phyloP scores from a whole-genome alignment of 1,140 invertebrate species.

The Drosophila nigrodunni region DNA sequence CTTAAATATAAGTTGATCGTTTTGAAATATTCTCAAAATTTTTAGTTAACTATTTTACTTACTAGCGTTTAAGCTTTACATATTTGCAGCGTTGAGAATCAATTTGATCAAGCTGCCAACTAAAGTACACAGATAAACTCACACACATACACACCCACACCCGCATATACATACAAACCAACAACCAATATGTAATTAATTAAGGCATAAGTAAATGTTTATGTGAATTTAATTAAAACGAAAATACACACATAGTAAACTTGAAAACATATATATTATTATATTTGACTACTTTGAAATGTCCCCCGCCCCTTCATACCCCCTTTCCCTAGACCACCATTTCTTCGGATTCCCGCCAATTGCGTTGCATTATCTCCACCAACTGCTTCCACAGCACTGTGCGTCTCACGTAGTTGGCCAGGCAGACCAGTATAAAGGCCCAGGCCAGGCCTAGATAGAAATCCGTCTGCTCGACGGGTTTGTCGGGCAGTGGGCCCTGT shows the following conservation, averaged over 20 bases:
- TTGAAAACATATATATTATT: slow-evolving; percentile 8
- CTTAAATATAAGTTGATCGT: slow-evolving; percentile 29
- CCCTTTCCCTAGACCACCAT: slow-evolving; percentile 60
- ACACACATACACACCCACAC: not conserved
- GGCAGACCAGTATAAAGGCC: slow-evolving; percentile 93
- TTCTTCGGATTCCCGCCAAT: slow-evolving; percentile 95
- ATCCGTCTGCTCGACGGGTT: slow-evolving; percentile 86
- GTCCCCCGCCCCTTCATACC: not conserved
- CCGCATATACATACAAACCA: slow-evolving; percentile 33
- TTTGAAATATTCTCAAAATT: slow-evolving; percentile 42
- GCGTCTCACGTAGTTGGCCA: slow-evolving; percentile 90
- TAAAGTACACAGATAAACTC: slow-evolving; percentile 9
- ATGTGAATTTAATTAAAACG: slow-evolving; percentile 79
- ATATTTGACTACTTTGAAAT: slow-evolving; percentile 17
- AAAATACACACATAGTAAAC: slow-evolving; percentile 68
- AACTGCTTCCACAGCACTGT: slow-evolving; percentile 92
- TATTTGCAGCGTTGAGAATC: slow-evolving; percentile 33
- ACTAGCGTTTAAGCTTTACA: slow-evolving; percentile 54
- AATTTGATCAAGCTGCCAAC: slow-evolving; percentile 31
- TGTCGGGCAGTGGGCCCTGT: slow-evolving; percentile 85
- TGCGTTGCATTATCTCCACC: slow-evolving; percentile 93
- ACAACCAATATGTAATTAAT: slow-evolving; percentile 37
- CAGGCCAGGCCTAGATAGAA: slow-evolving; percentile 93
- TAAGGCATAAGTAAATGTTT: slow-evolving; percentile 76
- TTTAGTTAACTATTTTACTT: slow-evolving; percentile 35